phyloP scores from a whole-genome alignment of 2,888 invertebrate genomes.

The Leucophora obtusa region DNA sequence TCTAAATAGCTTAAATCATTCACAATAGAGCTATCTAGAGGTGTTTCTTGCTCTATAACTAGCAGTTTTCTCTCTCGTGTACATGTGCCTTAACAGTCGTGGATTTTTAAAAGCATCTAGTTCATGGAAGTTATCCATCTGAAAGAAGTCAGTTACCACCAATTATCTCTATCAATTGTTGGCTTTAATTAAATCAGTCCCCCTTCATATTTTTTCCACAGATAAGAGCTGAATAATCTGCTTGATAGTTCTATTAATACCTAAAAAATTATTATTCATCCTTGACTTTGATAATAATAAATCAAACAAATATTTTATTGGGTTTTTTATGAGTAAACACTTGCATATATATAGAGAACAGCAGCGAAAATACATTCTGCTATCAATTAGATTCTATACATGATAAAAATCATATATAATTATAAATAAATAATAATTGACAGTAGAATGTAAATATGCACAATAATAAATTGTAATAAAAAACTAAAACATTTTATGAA shows the following conservation, averaged over 20 bases:
- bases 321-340: neutral
- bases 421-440: conserved; percentile 37
- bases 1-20: too few relatives aligned
- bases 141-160: too few relatives aligned
- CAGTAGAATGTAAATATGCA: neutral
- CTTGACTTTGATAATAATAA: neutral
- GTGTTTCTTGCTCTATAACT: too few relatives aligned
- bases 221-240: neutral
- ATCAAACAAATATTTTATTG: neutral
- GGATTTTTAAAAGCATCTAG: too few relatives aligned
- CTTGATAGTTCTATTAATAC: neutral
- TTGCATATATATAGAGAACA: neutral
- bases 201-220: neutral
- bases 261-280: neutral
- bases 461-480: too few relatives aligned
- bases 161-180: too few relatives aligned
- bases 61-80: too few relatives aligned
- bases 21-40: too few relatives aligned
- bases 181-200: too few relatives aligned
- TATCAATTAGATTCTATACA: conserved; percentile 29
- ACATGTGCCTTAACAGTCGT: too few relatives aligned
- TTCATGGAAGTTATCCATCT: too few relatives aligned
- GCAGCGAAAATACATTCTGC: neutral
- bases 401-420: conserved; percentile 35
- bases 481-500: neutral